These are phyloP conservation scores for Dendrolimus punctatus DNA, from an alignment of 1,140 invertebrate genomes.

Conservation along the genomic window DNA sequence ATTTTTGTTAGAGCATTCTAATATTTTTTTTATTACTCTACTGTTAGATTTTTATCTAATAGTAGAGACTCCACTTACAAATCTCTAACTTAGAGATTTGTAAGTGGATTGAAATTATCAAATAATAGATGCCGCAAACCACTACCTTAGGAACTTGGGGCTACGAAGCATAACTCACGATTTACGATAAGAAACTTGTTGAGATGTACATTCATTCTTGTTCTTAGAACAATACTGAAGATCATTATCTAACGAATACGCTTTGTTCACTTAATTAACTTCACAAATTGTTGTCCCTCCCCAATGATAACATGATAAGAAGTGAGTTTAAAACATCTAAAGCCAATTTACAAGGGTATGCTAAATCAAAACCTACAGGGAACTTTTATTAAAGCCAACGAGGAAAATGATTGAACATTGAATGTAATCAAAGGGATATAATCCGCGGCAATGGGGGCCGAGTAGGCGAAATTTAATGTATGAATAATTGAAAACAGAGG, in stretches of 20 bases:
- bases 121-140: conserved; percentile 9
- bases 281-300: conserved; percentile 31
- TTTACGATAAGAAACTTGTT: conserved; percentile 26
- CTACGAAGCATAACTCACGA: conserved; percentile 17
- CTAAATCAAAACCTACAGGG: conserved; percentile 8
- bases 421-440: conserved; percentile 31
- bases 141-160: conserved; percentile 10
- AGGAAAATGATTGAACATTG: conserved; percentile 29
- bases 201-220: conserved; percentile 18
- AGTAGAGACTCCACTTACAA: too few species aligned
- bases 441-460: conserved; percentile 23
- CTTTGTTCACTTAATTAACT: conserved; percentile 46
- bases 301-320: conserved; percentile 14
- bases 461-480: conserved; percentile 44
- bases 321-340: conserved; percentile 6
- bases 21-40: too few species aligned
- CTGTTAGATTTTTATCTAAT: too few species aligned
- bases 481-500: conserved; percentile 59
- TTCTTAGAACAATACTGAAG: conserved; percentile 33
- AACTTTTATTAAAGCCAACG: conserved; percentile 15
- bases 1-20: too few species aligned
- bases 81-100: conserved; percentile 2
- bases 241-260: conserved; percentile 29
- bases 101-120: conserved; percentile 7
- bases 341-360: conserved; percentile 8